Percentiles rank a stretch among this genome's conserved stretches.
phyloP scores from a whole-genome alignment of 2,113 vertebrate genomes.

The Thomomys bottae region DNA sequence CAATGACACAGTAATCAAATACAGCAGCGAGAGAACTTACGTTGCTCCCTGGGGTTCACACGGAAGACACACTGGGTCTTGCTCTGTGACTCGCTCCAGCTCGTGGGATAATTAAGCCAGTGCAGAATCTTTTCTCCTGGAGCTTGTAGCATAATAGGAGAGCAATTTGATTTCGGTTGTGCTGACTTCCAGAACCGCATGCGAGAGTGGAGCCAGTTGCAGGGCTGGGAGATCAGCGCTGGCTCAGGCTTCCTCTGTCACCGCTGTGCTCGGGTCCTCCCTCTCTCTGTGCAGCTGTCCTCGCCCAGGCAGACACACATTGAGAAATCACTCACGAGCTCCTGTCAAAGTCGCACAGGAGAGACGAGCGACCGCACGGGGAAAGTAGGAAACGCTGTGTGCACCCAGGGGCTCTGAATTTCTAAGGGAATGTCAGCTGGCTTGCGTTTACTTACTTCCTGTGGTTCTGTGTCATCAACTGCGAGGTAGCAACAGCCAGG shows the following conservation, averaged over 20 bases:
- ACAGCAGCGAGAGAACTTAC: slow-evolving; percentile 83
- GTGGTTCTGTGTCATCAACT: slow-evolving; percentile 81
- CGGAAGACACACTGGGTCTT: slow-evolving; percentile 32
- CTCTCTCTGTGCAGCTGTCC: slow-evolving; percentile 75
- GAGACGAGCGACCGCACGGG: neutral
- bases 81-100: slow-evolving; percentile 52
- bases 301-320: slow-evolving; percentile 68
- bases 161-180: slow-evolving; percentile 75
- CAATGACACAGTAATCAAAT: slow-evolving; percentile 62
- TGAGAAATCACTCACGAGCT: slow-evolving; percentile 72
- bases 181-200: slow-evolving; percentile 81
- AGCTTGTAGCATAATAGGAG: slow-evolving; percentile 47
- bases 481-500: slow-evolving; percentile 82
- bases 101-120: slow-evolving; percentile 45
- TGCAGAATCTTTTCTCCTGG: slow-evolving; percentile 55
- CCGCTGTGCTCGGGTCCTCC: slow-evolving; percentile 71
- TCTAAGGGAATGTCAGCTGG: slow-evolving; percentile 78
- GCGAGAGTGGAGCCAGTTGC: slow-evolving; percentile 71
- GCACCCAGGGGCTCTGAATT: slow-evolving; percentile 71
- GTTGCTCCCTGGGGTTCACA: slow-evolving; percentile 62
- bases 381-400: slow-evolving; percentile 61
- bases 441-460: slow-evolving; percentile 79
- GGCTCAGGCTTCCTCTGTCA: slow-evolving; percentile 78
- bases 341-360: slow-evolving; percentile 73
- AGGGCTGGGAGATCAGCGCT: slow-evolving; percentile 61